A percentile compares a stretch with the other conserved stretches of the same genome.
These are phyloP conservation scores for Numenius arquata DNA, from an alignment of 2,113 vertebrate species.

Conservation along the genomic window DNA sequence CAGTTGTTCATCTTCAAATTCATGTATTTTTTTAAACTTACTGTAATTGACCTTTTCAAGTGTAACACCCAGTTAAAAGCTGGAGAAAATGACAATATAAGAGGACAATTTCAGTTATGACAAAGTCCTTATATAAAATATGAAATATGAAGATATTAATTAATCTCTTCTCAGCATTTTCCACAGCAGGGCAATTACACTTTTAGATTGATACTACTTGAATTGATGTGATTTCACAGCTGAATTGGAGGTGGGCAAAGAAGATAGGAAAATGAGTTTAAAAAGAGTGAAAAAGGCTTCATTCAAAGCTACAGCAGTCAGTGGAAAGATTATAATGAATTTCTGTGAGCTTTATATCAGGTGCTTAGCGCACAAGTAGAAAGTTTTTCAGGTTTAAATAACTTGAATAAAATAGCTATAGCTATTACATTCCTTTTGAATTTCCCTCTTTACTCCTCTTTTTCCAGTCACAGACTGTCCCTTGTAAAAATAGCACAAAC, in stretches of 20 bases:
- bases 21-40: slow-evolving; percentile 25
- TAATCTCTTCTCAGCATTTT: slow-evolving; percentile 11
- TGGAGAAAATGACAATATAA: slow-evolving; percentile 20
- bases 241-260: neutral
- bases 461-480: neutral
- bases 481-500: neutral
- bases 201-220: neutral
- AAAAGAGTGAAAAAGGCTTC: neutral
- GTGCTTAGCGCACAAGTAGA: neutral
- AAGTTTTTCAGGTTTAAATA: neutral
- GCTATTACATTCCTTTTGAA: neutral
- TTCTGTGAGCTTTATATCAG: neutral
- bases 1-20: slow-evolving; percentile 37
- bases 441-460: neutral
- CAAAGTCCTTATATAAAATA: slow-evolving; percentile 3
- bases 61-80: slow-evolving; percentile 1
- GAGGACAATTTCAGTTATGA: slow-evolving; percentile 32
- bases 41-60: slow-evolving; percentile 51
- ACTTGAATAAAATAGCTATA: neutral
- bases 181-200: slow-evolving; percentile 15
- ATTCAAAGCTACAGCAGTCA: neutral
- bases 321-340: neutral
- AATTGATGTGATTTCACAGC: neutral
- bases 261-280: neutral
- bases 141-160: slow-evolving; percentile 25